Base-by-base conservation (phyloP, 2,113 vertebrate species). In the Semnornis frantzii region DNA sequence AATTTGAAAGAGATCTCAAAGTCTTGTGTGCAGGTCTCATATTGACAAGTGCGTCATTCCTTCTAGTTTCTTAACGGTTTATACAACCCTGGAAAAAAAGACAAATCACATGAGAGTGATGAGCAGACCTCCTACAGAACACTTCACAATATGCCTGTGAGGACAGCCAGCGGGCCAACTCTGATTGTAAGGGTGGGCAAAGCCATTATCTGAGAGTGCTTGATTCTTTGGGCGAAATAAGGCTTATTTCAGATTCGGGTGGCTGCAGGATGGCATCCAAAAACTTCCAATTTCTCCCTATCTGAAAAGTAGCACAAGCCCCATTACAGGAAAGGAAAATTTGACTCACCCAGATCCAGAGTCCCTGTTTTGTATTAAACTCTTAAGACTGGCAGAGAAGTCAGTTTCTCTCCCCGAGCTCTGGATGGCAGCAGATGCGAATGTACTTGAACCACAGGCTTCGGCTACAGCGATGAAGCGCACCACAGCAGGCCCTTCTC, bases 341-440 rank as follows among this genome's bases (percentile, higher is more conserved):
- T 9, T 11, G 31, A 12, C 15, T 44, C 25, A 2, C 10, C 1
- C 25, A 27, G n/a, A 37, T 6, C 21, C 10, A 4, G 39, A 62
- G 55, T 1, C 50, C 28, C 5, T 8, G 42, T 2, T 46, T 2
- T 11, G 7, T 15, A 10, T 18, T 4, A 2, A 16, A 58, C 6
- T 4, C 21, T 0, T 8, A 10, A 64, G 16, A 5, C 46, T 1
- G 42, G 18, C 57, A 25, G 37, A 27, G 63, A 62, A 9, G 58
- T 8, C 50, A 14, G 37, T 96, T 91, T 42, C 74, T 19, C 31
- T 4, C 48, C 73, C 42, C 64, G 16, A 63, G 82, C 95, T 94
- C 94, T 80, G 87, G 92, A 59, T 93, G 96, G 96, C 94, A 85
- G 95, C 87, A 95, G 87, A 80, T 59, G 24, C 87, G 91, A 93